Evolutionary conservation across 2,113 vertebrate species (phyloP), one percentile per base, ranked within the genome.

Genomic region (Tachysurus fulvidraco): DNA sequence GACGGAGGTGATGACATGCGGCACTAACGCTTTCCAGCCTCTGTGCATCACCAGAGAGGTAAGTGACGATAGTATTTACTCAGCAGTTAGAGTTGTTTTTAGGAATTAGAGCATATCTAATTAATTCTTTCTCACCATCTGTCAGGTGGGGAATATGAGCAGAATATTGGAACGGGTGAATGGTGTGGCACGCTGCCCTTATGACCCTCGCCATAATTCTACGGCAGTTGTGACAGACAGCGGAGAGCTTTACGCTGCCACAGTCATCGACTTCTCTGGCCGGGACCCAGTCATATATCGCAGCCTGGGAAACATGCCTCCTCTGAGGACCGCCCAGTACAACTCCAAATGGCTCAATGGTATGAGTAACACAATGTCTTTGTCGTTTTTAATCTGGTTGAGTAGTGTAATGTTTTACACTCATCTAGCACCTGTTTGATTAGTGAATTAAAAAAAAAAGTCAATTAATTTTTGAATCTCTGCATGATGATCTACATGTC

Each of bases 261-360:
- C 98, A 0, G 98, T 99, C 91, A 99, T 99, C 23, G 98, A 99
- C 95, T 99, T 99, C 95, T 99, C 98, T 0, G 98, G 98, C 46
- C 95, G 98, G 8, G 98, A 99, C 94, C 97, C 98, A 0, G 98
- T 97, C 91, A 99, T 99, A 92, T 99, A 99, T 93, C 97, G 98
- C 91, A 99, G 98, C 93, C 94, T 99, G 91, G 98, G 98, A 57
- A 97, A 96, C 0, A 95, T 97, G 94, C 98, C 98, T 0, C 97
- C 98, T 0, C 96, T 99, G 25, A 95, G 98, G 82, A 99, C 98
- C 0, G 98, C 98, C 25, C 98, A 99, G 89, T 99, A 99, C 93
- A 99, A 99, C 96, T 99, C 98, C 92, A 99, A 99, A 84, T 99
- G 98, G 98, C 98, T 99, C 92, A 99, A 99, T 54, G 98, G 98